Evolutionary conservation across 1,140 invertebrate genomes (phyloP).

Genomic region (Caenorhabditis latens): DNA sequence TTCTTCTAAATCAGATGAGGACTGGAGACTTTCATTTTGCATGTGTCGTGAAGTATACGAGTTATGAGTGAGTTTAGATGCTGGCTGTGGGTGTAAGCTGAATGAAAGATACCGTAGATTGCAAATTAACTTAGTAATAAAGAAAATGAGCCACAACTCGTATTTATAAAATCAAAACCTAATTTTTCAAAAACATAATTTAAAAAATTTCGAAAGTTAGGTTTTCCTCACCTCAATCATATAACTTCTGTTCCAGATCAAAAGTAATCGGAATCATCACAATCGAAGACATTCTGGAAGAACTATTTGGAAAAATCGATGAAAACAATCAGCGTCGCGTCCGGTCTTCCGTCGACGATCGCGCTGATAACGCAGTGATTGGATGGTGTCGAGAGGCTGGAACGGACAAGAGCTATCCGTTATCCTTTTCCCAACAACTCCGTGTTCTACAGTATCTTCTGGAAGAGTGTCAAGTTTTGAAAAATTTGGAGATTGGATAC

Average conservation of each 20-base stretch:
- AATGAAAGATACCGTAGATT: too few species aligned
- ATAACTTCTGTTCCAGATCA: conserved; percentile 12
- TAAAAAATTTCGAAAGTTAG: too few species aligned
- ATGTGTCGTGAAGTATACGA: conserved; percentile 20
- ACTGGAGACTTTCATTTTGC: conserved; percentile 38
- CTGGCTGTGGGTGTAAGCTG: too few species aligned
- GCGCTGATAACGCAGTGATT: conserved; percentile 22
- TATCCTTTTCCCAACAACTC: conserved; percentile 20
- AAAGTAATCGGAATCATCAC: conserved; percentile 49
- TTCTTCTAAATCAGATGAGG: conserved; percentile 20
- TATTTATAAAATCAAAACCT: too few species aligned
- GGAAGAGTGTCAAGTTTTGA: conserved; percentile 15
- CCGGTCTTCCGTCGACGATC: conserved; percentile 3
- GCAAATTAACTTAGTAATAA: too few species aligned
- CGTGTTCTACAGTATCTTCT: conserved; percentile 38
- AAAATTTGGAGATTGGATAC: conserved; percentile 11
- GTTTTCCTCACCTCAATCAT: too few species aligned
- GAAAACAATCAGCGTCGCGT: conserved; percentile 7
- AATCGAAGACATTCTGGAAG: conserved; percentile 48
- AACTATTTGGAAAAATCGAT: conserved; percentile 48
- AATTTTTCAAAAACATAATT: too few species aligned
- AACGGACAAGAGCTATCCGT: background rate
- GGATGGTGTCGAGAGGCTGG: conserved; percentile 44
- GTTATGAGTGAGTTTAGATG: conserved; percentile 30
- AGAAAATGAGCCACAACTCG: too few species aligned